Evolutionary conservation across 2,113 vertebrate species (phyloP).

Genomic region (Thalassarche chlororhynchos): DNA sequence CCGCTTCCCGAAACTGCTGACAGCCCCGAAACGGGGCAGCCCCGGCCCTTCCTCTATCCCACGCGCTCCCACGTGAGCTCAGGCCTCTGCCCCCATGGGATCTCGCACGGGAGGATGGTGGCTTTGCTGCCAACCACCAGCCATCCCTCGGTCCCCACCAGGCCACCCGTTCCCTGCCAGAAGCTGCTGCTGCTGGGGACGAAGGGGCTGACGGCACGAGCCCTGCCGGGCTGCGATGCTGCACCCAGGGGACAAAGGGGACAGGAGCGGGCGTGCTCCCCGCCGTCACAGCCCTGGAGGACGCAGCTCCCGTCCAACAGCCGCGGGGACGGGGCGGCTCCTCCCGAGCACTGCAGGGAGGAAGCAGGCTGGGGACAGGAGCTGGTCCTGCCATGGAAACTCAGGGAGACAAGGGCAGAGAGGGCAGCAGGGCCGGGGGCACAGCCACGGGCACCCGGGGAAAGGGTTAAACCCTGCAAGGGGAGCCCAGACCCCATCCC

Average conservation of each 20-base stretch:
- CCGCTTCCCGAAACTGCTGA: constrained; percentile 10
- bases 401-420: background rate
- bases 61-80: background rate
- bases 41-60: constrained; percentile 21
- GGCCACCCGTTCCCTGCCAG: background rate
- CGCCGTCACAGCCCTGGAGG: background rate
- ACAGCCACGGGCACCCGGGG: background rate
- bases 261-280: too few species aligned
- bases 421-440: background rate
- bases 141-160: background rate
- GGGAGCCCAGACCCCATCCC: background rate
- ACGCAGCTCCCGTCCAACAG: accelerated
- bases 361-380: background rate
- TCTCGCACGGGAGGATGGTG: background rate
- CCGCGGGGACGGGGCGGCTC: background rate
- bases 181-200: background rate
- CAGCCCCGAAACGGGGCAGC: background rate
- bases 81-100: background rate
- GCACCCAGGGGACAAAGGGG: background rate
- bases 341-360: background rate
- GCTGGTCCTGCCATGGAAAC: background rate
- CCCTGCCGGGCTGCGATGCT: background rate
- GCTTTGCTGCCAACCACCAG: background rate
- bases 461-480: background rate
- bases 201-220: background rate